phyloP scores from a whole-genome alignment of 2,113 vertebrate species.

The Esox niger region DNA sequence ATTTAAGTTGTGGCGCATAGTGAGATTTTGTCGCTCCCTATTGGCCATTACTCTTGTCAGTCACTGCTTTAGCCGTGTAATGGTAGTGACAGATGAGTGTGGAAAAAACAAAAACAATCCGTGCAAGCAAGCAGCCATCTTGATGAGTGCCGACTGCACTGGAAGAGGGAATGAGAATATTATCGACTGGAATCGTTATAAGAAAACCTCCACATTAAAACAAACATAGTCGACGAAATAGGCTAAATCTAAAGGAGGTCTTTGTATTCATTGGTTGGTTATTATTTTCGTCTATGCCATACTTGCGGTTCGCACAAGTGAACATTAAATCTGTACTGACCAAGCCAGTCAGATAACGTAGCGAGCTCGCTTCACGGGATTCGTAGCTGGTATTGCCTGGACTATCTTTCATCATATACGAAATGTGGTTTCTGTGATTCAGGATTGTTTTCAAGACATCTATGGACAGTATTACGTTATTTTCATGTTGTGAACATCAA shows the following conservation, averaged over 20 bases:
- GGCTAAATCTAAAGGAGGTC: background rate
- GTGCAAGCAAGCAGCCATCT: slow-evolving; percentile 77
- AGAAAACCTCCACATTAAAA: background rate
- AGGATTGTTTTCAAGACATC: too few relatives aligned
- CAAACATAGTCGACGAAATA: slow-evolving; percentile 17
- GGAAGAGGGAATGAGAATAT: slow-evolving; percentile 60
- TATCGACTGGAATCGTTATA: slow-evolving; percentile 1
- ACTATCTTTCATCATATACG: background rate
- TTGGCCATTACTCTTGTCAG: slow-evolving; percentile 39
- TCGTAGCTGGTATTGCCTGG: background rate
- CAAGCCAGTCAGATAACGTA: background rate
- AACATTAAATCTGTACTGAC: background rate
- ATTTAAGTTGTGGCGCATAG: background rate
- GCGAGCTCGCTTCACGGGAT: slow-evolving; percentile 16
- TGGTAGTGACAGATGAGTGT: slow-evolving; percentile 47
- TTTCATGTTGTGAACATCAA: background rate
- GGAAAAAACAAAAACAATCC: slow-evolving; percentile 67
- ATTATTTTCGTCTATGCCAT: background rate
- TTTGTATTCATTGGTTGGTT: background rate
- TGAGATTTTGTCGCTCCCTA: slow-evolving; percentile 13
- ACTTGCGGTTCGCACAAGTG: background rate
- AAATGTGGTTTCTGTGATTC: too few relatives aligned
- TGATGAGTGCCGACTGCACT: slow-evolving; percentile 55
- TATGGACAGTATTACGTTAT: background rate
- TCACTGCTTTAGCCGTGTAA: slow-evolving; percentile 21